Percentiles rank a stretch among this genome's conserved stretches.
Conservation (phyloP, 2,113 vertebrate species). For the Caracal caracal region DNA sequence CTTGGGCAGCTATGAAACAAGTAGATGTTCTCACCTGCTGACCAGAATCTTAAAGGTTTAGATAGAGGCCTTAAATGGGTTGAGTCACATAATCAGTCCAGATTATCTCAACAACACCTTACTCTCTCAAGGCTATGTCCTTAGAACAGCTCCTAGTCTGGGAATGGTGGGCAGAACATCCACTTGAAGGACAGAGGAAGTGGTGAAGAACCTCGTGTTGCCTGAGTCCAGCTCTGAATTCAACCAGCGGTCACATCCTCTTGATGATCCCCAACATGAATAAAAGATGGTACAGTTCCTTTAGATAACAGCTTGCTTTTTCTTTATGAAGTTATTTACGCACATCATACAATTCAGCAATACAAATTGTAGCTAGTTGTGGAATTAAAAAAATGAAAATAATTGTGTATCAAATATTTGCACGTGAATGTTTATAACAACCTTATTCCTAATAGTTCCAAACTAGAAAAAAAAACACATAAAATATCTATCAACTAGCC, state of each 20-base stretch:
- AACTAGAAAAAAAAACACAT: not conserved
- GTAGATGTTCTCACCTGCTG: accelerated
- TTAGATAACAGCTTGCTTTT: not conserved
- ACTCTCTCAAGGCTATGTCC: not conserved
- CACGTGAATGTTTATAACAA: not conserved
- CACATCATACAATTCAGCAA: not conserved
- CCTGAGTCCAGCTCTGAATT: not conserved
- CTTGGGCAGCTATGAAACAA: not conserved
- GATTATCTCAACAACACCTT: not conserved
- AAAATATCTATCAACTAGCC: not conserved
- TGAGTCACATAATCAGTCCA: not conserved
- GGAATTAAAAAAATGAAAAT: not conserved
- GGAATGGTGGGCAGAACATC: not conserved
- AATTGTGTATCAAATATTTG: not conserved
- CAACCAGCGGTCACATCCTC: not conserved
- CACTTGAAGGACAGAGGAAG: not conserved
- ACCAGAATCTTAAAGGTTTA: not conserved
- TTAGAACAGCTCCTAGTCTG: not conserved
- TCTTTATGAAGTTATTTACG: not conserved
- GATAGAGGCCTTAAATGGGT: not conserved
- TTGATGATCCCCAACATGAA: not conserved
- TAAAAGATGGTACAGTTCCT: not conserved
- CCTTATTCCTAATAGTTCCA: not conserved
- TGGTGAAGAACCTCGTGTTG: not conserved
- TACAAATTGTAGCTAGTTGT: not conserved